Evolutionary conservation across 2,113 vertebrate genomes (phyloP).

Genomic region (Bos taurus): DNA sequence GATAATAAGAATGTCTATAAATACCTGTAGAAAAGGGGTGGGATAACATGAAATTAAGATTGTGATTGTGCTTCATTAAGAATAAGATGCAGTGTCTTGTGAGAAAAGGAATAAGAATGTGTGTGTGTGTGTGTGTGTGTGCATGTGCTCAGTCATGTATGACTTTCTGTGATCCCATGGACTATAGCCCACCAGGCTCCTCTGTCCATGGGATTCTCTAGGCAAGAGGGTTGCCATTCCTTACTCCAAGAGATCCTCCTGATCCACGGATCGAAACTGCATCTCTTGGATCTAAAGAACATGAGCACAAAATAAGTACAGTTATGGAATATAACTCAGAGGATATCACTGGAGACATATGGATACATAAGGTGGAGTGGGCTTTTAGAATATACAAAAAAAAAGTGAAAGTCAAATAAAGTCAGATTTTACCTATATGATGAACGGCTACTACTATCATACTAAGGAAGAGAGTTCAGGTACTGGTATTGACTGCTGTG

Average conservation of each 20-base stretch:
- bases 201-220: background rate
- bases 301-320: background rate
- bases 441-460: background rate
- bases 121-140: background rate
- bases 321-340: background rate
- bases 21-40: background rate
- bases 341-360: background rate
- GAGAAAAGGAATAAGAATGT: background rate
- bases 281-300: background rate
- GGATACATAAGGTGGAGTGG: background rate
- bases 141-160: background rate
- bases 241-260: background rate
- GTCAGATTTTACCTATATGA: background rate
- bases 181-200: background rate
- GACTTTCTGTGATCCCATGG: background rate
- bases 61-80: background rate
- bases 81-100: background rate
- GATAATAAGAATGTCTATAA: background rate
- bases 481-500: background rate
- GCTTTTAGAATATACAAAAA: background rate
- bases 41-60: background rate
- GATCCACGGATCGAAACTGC: rapidly evolving
- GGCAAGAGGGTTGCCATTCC: background rate
- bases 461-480: background rate
- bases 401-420: background rate